A percentile compares a stretch with the other conserved stretches of the same genome.
Evolutionary conservation across 1,140 invertebrate species (phyloP).

Genomic region (Holcopasites calliopsidis): DNA sequence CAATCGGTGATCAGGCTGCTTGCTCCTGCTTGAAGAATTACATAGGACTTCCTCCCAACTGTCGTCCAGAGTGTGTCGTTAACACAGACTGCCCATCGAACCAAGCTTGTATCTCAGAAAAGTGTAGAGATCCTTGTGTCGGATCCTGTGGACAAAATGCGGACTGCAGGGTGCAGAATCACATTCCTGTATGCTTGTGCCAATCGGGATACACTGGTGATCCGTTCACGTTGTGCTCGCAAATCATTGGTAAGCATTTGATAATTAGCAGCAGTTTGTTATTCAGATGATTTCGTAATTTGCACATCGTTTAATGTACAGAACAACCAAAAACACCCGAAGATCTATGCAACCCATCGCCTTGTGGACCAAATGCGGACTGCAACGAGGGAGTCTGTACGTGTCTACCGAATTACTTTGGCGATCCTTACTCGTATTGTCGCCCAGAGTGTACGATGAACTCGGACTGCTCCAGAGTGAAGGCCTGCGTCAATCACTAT

Average conservation of each 20-base stretch:
- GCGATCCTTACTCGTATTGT: slow-evolving; percentile 85
- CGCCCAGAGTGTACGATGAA: slow-evolving; percentile 92
- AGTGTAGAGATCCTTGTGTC: slow-evolving; percentile 86
- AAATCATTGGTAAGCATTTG: slow-evolving; percentile 67
- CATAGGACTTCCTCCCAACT: slow-evolving; percentile 81
- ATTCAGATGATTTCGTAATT: background rate
- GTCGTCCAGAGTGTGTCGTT: slow-evolving; percentile 81
- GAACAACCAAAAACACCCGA: slow-evolving; percentile 73
- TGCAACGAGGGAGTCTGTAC: slow-evolving; percentile 88
- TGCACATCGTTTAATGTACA: slow-evolving; percentile 42
- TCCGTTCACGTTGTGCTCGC: slow-evolving; percentile 82
- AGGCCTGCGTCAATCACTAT: slow-evolving; percentile 87
- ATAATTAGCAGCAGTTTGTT: background rate
- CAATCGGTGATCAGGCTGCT: slow-evolving; percentile 79
- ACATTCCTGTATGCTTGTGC: slow-evolving; percentile 87
- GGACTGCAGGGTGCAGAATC: slow-evolving; percentile 87
- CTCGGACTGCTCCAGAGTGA: slow-evolving; percentile 87
- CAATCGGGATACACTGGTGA: slow-evolving; percentile 83
- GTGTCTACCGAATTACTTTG: slow-evolving; percentile 87
- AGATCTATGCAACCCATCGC: slow-evolving; percentile 88
- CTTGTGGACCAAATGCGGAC: slow-evolving; percentile 88
- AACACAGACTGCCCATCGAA: slow-evolving; percentile 80
- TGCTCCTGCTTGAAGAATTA: slow-evolving; percentile 82
- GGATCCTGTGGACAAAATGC: slow-evolving; percentile 86
- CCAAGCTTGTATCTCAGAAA: slow-evolving; percentile 82